Conservation (phyloP, 2,113 vertebrate species). For the Rhea americana region DNA sequence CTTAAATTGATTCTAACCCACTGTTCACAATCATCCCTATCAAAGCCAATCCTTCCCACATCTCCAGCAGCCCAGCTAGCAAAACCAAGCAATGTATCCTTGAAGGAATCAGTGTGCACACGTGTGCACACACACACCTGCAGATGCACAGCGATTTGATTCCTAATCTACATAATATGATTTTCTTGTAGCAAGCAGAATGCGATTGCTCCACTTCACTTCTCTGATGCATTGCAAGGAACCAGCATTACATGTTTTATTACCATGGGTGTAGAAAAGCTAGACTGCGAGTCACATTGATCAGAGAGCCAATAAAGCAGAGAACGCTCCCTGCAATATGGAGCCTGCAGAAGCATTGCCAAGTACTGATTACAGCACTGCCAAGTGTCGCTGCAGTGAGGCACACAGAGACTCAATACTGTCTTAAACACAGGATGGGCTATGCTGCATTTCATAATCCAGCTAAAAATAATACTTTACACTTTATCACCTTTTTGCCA, state of each 20-base stretch:
- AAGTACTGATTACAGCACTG: background rate
- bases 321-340: background rate
- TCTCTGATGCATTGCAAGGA: background rate
- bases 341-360: background rate
- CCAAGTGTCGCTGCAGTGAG: background rate
- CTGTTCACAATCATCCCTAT: background rate
- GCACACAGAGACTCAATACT: background rate
- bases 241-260: background rate
- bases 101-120: background rate
- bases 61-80: background rate
- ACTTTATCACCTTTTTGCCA: background rate
- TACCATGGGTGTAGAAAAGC: background rate
- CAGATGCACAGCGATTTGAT: background rate
- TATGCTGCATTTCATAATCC: background rate
- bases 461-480: background rate
- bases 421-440: background rate
- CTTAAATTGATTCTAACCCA: background rate
- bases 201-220: background rate
- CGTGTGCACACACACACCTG: background rate
- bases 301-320: background rate
- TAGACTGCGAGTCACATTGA: background rate
- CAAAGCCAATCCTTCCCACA: background rate
- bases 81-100: background rate
- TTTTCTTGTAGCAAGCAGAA: background rate
- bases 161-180: background rate